Conservation (phyloP, 1,140 invertebrate species). For the Drosophila rufa region DNA sequence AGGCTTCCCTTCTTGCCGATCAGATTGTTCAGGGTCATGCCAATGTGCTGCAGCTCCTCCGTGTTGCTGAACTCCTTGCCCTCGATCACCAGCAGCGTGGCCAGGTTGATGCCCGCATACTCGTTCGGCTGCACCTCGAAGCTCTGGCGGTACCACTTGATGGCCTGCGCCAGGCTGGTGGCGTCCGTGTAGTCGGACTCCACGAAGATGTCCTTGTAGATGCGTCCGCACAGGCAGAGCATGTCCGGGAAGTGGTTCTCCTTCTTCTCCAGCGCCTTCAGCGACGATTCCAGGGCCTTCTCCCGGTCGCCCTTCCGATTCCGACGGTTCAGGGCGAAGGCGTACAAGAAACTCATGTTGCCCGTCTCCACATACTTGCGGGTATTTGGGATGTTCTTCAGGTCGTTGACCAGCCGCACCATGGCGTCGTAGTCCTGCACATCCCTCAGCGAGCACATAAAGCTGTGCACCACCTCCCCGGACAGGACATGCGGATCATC, state of each 20-base stretch:
- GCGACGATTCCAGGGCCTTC: slow-evolving; percentile 96
- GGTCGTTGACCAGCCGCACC: slow-evolving; percentile 98
- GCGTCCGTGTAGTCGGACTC: slow-evolving; percentile 96
- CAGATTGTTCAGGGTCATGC: slow-evolving; percentile 97
- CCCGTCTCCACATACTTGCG: slow-evolving; percentile 95
- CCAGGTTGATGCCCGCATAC: slow-evolving; percentile 99
- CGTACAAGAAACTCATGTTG: slow-evolving; percentile 96
- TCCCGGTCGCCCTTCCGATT: slow-evolving; percentile 98
- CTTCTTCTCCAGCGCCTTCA: slow-evolving; percentile 95
- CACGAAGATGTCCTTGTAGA: slow-evolving; percentile 99
- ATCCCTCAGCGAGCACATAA: slow-evolving; percentile 97
- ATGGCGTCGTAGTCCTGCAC: slow-evolving; percentile 99
- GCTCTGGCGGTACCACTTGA: slow-evolving; percentile 99
- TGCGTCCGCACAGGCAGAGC: slow-evolving; percentile 98
- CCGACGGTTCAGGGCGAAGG: slow-evolving; percentile 98
- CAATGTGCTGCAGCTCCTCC: slow-evolving; percentile 93
- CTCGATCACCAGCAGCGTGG: slow-evolving; percentile 98
- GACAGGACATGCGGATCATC: slow-evolving; percentile 99
- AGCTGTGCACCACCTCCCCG: slow-evolving; percentile 96
- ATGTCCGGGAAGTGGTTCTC: slow-evolving; percentile 98
- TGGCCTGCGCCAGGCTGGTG: slow-evolving; percentile 95
- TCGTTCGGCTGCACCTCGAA: slow-evolving; percentile 99
- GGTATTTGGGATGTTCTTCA: slow-evolving; percentile 96
- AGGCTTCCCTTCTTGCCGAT: slow-evolving; percentile 99
- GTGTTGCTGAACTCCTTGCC: slow-evolving; percentile 98